A percentile compares a stretch with the other conserved stretches of the same genome.
Conservation (phyloP, 2,113 vertebrate species). For the Gulo gulo region DNA sequence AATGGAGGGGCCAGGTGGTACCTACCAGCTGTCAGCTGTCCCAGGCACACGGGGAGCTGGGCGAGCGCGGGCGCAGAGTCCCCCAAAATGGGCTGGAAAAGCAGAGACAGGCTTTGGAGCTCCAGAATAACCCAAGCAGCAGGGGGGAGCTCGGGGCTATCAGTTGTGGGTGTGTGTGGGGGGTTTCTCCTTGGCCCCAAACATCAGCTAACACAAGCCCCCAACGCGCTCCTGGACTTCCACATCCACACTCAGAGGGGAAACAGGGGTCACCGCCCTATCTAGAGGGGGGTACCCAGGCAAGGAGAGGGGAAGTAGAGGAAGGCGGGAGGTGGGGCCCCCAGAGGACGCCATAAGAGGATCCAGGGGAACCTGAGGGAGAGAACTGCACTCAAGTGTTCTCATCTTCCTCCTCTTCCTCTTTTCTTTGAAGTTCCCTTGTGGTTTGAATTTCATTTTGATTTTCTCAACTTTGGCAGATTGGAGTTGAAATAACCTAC, state of each 20-base stretch:
- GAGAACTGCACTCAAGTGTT: constrained; percentile 40
- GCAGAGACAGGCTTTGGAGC: not conserved
- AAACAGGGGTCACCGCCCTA: not conserved
- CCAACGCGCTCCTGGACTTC: not conserved
- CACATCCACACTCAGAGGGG: not conserved
- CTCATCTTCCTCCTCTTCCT: constrained; percentile 65
- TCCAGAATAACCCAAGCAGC: not conserved
- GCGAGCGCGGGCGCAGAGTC: rapidly evolving
- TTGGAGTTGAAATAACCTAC: constrained; percentile 93
- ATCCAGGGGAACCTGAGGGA: constrained; percentile 58
- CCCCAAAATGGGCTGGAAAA: not conserved
- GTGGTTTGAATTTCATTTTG: constrained; percentile 90
- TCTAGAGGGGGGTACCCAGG: not conserved
- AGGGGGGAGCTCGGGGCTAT: not conserved
- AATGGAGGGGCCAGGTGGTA: constrained; percentile 51
- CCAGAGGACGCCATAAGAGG: not conserved
- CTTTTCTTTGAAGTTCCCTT: constrained; percentile 85
- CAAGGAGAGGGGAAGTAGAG: not conserved
- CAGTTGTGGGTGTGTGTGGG: no score
- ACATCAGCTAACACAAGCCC: rapidly evolving
- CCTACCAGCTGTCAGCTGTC: constrained; percentile 56
- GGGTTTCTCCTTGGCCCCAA: not conserved
- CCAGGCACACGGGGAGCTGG: not conserved
- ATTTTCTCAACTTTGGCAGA: constrained; percentile 90
- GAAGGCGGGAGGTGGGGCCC: constrained; percentile 4